These are phyloP conservation scores for Python bivittatus DNA, from an alignment of 2,113 vertebrate species.

Conservation along the genomic window DNA sequence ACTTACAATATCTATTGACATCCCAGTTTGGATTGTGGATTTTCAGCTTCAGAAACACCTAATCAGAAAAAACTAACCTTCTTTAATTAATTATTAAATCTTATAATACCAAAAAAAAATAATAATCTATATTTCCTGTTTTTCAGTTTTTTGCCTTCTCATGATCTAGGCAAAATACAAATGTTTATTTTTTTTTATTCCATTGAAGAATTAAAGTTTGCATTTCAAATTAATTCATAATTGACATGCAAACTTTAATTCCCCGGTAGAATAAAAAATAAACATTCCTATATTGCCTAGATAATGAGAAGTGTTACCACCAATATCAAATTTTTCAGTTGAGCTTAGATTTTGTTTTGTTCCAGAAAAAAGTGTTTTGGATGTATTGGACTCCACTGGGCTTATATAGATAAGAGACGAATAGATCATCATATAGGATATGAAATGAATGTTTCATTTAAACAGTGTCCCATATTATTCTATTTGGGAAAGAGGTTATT, in stretches of 20 bases:
- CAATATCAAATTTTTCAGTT: neutral
- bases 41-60: neutral
- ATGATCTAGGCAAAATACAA: too few relatives aligned
- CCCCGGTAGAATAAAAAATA: neutral
- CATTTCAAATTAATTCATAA: neutral
- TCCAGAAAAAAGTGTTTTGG: neutral
- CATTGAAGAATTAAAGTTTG: too few relatives aligned
- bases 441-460: neutral
- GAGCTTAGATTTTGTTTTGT: neutral
- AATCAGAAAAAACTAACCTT: neutral
- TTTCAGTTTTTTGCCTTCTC: too few relatives aligned
- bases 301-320: neutral
- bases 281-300: neutral
- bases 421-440: neutral
- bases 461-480: neutral
- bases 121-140: neutral
- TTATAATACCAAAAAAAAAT: neutral
- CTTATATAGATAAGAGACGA: neutral
- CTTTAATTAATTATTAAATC: neutral
- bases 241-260: neutral
- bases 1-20: neutral
- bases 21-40: neutral
- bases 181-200: too few relatives aligned
- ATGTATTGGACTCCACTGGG: neutral
- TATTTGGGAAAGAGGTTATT: neutral